Percentiles rank a stretch among this genome's conserved stretches.
These are phyloP conservation scores for Leptinotarsa texana DNA, from an alignment of 1,140 invertebrate genomes.

Conservation along the genomic window DNA sequence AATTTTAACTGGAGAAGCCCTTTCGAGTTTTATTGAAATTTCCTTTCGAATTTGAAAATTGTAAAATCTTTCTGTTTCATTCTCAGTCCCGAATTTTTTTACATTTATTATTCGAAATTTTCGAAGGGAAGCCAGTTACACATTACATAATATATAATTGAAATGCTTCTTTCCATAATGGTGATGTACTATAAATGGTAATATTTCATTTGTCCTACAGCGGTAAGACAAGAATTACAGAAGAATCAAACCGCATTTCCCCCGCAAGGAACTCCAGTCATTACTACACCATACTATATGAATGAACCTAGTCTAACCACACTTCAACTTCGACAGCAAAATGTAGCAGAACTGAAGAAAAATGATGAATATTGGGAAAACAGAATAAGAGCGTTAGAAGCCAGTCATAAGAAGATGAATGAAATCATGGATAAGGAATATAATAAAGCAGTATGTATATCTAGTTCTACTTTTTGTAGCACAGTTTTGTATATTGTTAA, in stretches of 20 bases:
- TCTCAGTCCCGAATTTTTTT: no score
- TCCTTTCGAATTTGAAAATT: no score
- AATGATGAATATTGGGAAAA: constrained; percentile 61
- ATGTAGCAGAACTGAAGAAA: constrained; percentile 50
- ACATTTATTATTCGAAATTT: no score
- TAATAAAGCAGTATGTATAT: constrained; percentile 56
- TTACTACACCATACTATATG: constrained; percentile 39
- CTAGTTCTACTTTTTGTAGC: no score
- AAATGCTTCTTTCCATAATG: no score
- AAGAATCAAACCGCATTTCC: constrained; percentile 13
- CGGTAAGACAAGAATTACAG: constrained; percentile 30
- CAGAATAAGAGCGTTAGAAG: constrained; percentile 58
- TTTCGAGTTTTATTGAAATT: no score
- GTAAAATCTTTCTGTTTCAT: no score
- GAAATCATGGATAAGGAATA: constrained; percentile 60
- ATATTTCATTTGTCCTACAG: constrained; percentile 21
- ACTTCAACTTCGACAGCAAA: constrained; percentile 52
- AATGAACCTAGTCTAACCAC: constrained; percentile 52
- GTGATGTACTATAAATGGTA: constrained; percentile 4
- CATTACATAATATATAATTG: no score
- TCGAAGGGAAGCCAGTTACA: no score
- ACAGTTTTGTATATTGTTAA: no score
- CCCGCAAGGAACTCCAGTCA: constrained; percentile 17
- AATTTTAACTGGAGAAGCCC: no score
- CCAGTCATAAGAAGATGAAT: constrained; percentile 58